Base-by-base conservation (phyloP, 1,140 invertebrate species). In the Drosophila neocordata region DNA sequence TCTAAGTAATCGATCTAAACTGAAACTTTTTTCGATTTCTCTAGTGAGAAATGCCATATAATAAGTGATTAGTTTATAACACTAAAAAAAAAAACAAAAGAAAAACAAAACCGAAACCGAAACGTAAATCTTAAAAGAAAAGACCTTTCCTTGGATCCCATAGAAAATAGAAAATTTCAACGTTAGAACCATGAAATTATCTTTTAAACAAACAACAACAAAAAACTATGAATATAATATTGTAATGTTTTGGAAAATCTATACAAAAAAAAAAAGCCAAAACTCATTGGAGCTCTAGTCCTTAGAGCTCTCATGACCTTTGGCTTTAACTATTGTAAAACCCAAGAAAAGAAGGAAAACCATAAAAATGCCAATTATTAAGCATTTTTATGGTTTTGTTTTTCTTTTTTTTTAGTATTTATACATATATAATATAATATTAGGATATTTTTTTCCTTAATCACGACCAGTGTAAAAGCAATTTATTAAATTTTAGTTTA, bases 51-150 rank as follows among this genome's bases (percentile, higher is more conserved):
- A 90, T 90, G 89, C 89, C 89, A 90, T 90, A 90, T 85, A 90
- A 88, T 90, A 90, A 90, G 89, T 90, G 80, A 90, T 90, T 90
- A 90, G 89, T 90, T 90, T 73, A 79, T 90, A 90, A 90, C 77
- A 71, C 37, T 4, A n/a, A 44, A n/a, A 70, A 65, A 13, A 56
- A 58, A 37, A 63, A n/a, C 34, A 31, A 31, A 31, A 31, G 44
- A 15, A 64, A 52, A 31, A 6, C 4, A 31, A 31, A 31, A 31
- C 61, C 24, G 48, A 55, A 61, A 65, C 61, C 35, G 48, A 64
- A 51, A 73, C 55, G 34, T 38, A 74, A 71, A 57, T 44, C 76
- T 65, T 66, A 69, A 77, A 64, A 52, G 22, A 70, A 59, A 68
- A 66, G 22, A 71, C n/a, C 74, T 68, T 68, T 62, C 66, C 64